phyloP scores from a whole-genome alignment of 1,140 invertebrate genomes.

The Drosophila aff. region DNA sequence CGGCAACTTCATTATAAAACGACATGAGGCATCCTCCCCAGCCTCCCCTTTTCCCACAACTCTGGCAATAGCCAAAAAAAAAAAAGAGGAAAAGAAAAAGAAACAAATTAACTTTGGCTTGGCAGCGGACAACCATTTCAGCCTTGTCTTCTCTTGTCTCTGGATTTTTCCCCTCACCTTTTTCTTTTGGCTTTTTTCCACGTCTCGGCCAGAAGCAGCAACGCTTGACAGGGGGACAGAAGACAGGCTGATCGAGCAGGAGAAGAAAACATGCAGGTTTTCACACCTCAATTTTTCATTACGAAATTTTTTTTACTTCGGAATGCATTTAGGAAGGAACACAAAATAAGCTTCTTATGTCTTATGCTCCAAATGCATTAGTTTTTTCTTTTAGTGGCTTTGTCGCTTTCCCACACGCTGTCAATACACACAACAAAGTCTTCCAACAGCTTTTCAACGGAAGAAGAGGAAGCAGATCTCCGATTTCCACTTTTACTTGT shows the following conservation, averaged over 20 bases:
- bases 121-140: slow-evolving; percentile 30
- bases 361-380: slow-evolving; percentile 36
- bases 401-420: slow-evolving; percentile 53
- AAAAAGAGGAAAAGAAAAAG: slow-evolving; percentile 11
- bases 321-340: slow-evolving; percentile 14
- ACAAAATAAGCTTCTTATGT: slow-evolving; percentile 43
- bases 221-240: slow-evolving; percentile 4
- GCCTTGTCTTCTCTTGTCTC: slow-evolving; percentile 42
- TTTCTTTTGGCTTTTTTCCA: slow-evolving; percentile 11
- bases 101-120: slow-evolving; percentile 51
- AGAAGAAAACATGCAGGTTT: slow-evolving; percentile 9
- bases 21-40: slow-evolving; percentile 46
- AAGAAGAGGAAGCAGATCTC: slow-evolving; percentile 38
- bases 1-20: slow-evolving; percentile 52
- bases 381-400: neutral
- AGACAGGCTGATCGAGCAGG: slow-evolving; percentile 10
- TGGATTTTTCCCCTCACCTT: slow-evolving; percentile 24
- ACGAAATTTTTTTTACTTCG: slow-evolving; percentile 18
- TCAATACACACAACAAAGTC: slow-evolving; percentile 43
- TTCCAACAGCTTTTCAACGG: slow-evolving; percentile 42
- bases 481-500: slow-evolving; percentile 58
- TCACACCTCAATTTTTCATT: slow-evolving; percentile 29
- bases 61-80: slow-evolving; percentile 34
- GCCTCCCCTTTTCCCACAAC: neutral
- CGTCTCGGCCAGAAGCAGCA: slow-evolving; percentile 27